phyloP scores from a whole-genome alignment of 2,888 invertebrate genomes.

The Sinhomidia bicolor region DNA sequence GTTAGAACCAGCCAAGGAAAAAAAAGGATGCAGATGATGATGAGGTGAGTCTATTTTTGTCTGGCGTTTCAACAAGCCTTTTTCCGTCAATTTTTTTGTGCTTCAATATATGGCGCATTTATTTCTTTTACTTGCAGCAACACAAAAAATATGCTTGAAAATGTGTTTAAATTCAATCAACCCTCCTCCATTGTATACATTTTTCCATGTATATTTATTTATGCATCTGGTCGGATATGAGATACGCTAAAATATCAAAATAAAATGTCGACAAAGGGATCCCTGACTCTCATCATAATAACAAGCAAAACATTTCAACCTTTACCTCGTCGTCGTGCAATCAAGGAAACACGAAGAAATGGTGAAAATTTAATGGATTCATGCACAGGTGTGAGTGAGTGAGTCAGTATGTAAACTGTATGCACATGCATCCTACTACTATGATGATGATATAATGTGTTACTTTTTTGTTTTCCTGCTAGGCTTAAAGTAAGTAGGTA shows the following conservation, averaged over 20 bases:
- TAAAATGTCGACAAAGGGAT: background rate
- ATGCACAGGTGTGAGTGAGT: slow-evolving; percentile 29
- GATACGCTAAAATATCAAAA: background rate
- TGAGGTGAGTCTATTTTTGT: slow-evolving; percentile 36
- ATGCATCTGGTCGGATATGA: too few relatives aligned
- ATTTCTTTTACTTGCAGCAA: background rate
- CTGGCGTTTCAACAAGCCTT: background rate
- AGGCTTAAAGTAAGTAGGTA: background rate
- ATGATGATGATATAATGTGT: background rate
- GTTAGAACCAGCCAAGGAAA: background rate
- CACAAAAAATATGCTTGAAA: background rate
- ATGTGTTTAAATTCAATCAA: slow-evolving; percentile 41
- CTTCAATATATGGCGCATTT: too few relatives aligned
- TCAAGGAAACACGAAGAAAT: background rate
- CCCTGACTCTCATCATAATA: background rate
- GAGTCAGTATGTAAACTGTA: background rate
- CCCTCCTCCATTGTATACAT: background rate
- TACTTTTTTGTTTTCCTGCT: background rate
- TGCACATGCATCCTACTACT: background rate
- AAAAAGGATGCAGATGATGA: slow-evolving; percentile 8
- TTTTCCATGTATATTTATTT: background rate
- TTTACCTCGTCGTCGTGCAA: too few relatives aligned
- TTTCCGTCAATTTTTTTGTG: background rate
- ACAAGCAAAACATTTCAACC: background rate
- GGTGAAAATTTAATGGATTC: slow-evolving; percentile 19